Evolutionary conservation across 2,888 invertebrate genomes (phyloP).

Genomic region (Protodeltote pygarga): DNA sequence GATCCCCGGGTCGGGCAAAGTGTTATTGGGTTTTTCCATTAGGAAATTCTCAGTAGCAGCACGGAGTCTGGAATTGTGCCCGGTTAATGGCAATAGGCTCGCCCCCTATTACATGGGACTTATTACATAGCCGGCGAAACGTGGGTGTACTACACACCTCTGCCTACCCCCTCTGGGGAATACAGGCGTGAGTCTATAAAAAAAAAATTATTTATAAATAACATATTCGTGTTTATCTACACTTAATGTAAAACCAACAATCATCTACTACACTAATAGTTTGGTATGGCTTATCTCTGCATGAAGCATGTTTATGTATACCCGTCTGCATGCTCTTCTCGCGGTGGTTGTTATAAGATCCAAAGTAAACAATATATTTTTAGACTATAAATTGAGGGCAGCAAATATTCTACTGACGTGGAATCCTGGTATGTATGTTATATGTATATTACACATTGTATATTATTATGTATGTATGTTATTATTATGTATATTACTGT

Average conservation of each 20-base stretch:
- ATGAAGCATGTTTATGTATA: slow-evolving; percentile 44
- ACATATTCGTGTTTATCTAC: not conserved
- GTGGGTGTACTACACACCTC: too few relatives aligned
- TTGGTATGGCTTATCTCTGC: slow-evolving; percentile 34
- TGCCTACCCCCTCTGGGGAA: too few relatives aligned
- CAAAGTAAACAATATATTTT: slow-evolving; percentile 20
- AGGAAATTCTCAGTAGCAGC: too few relatives aligned
- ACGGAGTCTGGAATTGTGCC: too few relatives aligned
- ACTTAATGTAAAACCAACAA: slow-evolving; percentile 11
- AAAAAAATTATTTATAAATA: too few relatives aligned
- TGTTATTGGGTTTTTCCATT: too few relatives aligned
- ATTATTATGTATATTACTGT: not conserved
- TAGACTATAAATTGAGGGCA: slow-evolving; percentile 15
- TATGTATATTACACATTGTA: not conserved
- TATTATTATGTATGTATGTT: not conserved
- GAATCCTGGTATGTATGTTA: slow-evolving; percentile 7
- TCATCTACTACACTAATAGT: slow-evolving; percentile 24
- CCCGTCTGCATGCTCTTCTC: slow-evolving; percentile 37
- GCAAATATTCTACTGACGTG: not conserved
- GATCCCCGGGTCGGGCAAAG: too few relatives aligned
- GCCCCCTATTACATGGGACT: too few relatives aligned
- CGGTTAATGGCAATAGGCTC: too few relatives aligned
- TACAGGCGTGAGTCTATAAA: too few relatives aligned
- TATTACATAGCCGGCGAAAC: too few relatives aligned
- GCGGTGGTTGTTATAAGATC: slow-evolving; percentile 5